Conservation (phyloP, 2,888 invertebrate genomes). For the Cremastinae sp. region DNA sequence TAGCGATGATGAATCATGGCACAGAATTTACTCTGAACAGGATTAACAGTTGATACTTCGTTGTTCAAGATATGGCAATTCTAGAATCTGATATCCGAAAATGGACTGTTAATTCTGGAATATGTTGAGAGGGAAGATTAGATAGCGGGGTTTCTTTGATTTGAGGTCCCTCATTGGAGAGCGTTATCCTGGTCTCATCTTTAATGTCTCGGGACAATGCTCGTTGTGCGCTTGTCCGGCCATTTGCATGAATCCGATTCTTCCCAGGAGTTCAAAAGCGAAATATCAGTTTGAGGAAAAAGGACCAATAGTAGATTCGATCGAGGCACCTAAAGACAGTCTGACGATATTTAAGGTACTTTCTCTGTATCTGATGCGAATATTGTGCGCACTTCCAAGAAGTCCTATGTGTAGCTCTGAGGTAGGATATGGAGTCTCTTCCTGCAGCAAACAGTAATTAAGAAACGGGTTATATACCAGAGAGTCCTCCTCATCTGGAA, state of each 20-base stretch:
- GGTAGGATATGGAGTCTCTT: slow-evolving; percentile 7
- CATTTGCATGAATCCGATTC: slow-evolving; percentile 61
- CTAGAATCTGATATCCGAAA: no score
- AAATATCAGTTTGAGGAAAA: not conserved
- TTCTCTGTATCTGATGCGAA: slow-evolving; percentile 1
- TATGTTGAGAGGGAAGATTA: not conserved
- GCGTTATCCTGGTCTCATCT: slow-evolving; percentile 21
- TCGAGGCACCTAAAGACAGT: not conserved
- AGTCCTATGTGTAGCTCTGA: not conserved
- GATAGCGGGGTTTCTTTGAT: slow-evolving; percentile 46
- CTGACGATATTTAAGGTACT: slow-evolving; percentile 30
- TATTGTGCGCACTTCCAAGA: not conserved
- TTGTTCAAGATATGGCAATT: no score
- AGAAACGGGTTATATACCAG: slow-evolving; percentile 36
- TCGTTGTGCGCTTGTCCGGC: slow-evolving; percentile 35
- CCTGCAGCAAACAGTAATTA: slow-evolving; percentile 62
- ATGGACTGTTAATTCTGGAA: not conserved
- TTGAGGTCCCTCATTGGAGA: slow-evolving; percentile 33
- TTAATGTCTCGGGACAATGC: slow-evolving; percentile 21
- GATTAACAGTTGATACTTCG: no score
- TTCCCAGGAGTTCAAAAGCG: slow-evolving; percentile 40
- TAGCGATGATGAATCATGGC: no score
- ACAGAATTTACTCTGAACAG: no score
- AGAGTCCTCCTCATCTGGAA: slow-evolving; percentile 31
- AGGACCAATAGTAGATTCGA: no score